A percentile compares a stretch with the other conserved stretches of the same genome.
Conservation (phyloP, 2,797 vertebrate species). For the Acestrorhynchus altus region DNA sequence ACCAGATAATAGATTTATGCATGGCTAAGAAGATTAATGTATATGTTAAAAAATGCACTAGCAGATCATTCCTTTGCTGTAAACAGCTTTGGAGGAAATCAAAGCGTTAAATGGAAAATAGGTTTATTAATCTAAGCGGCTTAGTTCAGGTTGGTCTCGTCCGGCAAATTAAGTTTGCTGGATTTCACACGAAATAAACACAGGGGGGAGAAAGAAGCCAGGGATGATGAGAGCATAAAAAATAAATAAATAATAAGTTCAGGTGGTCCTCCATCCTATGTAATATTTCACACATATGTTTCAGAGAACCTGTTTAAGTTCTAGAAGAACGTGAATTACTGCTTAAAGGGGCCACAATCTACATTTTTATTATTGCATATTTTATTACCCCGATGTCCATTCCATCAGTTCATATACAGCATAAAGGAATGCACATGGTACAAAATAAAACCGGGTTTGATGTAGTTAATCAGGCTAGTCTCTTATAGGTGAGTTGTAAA, state of each 20-base stretch:
- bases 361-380: neutral
- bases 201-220: conserved; percentile 65
- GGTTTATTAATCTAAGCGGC: conserved; percentile 85
- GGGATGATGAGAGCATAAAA: conserved; percentile 59
- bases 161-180: conserved; percentile 82
- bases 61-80: conserved; percentile 78
- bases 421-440: too few species aligned
- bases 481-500: too few species aligned
- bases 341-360: conserved; percentile 21
- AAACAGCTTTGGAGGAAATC: conserved; percentile 83
- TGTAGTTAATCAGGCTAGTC: too few species aligned
- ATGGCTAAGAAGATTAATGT: conserved; percentile 77
- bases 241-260: conserved; percentile 47
- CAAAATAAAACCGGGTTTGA: too few species aligned
- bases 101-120: conserved; percentile 82
- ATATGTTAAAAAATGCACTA: conserved; percentile 63
- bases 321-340: conserved; percentile 28
- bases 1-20: conserved; percentile 82
- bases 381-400: too few species aligned
- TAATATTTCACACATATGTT: conserved; percentile 38
- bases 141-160: conserved; percentile 84
- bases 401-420: too few species aligned
- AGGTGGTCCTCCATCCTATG: conserved; percentile 39
- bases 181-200: conserved; percentile 83
- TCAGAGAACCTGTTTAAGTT: conserved; percentile 7